phyloP scores from a whole-genome alignment of 2,113 vertebrate genomes.

The Syngnathus floridae region DNA sequence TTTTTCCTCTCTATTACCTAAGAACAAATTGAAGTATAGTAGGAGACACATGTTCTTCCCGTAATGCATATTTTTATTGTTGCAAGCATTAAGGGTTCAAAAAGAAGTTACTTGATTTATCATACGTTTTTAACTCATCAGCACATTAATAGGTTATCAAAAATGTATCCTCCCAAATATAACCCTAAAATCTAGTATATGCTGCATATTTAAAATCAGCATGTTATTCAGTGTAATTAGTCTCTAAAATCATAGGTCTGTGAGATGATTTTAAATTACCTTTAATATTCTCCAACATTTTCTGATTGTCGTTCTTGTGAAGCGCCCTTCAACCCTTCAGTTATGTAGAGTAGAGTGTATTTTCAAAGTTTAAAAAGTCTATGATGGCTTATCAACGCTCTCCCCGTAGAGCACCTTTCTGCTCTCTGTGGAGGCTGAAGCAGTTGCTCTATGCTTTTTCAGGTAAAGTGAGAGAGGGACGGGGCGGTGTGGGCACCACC shows the following conservation, averaged over 20 bases:
- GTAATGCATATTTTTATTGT: too few species aligned
- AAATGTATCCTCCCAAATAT: too few species aligned
- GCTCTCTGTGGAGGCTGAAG: conserved; percentile 62
- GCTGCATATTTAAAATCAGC: background rate
- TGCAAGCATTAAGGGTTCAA: too few species aligned
- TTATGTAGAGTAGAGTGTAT: conserved; percentile 14
- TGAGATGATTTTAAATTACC: conserved; percentile 1
- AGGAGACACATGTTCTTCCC: too few species aligned
- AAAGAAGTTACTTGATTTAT: too few species aligned
- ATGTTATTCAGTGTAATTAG: background rate
- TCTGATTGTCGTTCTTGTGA: background rate
- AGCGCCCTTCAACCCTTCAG: conserved; percentile 4
- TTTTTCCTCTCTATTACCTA: too few species aligned
- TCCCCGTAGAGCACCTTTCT: conserved; percentile 46
- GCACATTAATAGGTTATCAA: too few species aligned
- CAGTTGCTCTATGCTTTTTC: conserved; percentile 50
- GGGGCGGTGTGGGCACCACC: conserved; percentile 63
- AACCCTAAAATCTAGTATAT: too few species aligned
- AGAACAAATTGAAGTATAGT: too few species aligned
- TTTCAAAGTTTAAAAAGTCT: conserved; percentile 33
- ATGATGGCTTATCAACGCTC: conserved; percentile 33
- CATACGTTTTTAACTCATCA: too few species aligned
- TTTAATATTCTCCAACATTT: background rate
- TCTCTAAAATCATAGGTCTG: background rate
- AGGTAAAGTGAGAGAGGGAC: conserved; percentile 65